phyloP scores from a whole-genome alignment of 2,888 invertebrate genomes.

The Hydrotaea cyrtoneurina region DNA sequence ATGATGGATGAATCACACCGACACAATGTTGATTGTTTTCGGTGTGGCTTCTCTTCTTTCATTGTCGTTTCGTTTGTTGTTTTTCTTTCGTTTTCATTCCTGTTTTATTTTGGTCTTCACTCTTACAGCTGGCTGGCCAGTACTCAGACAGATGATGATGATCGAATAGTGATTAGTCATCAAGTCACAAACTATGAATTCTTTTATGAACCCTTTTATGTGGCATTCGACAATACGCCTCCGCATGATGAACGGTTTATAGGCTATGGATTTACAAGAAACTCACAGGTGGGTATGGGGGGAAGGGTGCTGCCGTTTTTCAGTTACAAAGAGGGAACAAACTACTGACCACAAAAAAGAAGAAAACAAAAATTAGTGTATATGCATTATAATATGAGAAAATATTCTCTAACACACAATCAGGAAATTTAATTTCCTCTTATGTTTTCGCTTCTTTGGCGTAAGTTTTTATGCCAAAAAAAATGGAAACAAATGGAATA shows the following conservation, averaged over 20 bases:
- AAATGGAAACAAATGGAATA: too few relatives aligned
- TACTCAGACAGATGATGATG: slow-evolving; percentile 71
- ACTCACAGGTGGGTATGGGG: slow-evolving; percentile 87
- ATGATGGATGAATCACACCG: slow-evolving; percentile 44
- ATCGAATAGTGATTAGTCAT: slow-evolving; percentile 86
- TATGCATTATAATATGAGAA: too few relatives aligned
- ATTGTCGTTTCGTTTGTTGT: slow-evolving; percentile 1
- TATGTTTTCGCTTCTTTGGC: too few relatives aligned
- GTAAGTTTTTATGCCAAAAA: too few relatives aligned
- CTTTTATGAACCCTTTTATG: slow-evolving; percentile 95
- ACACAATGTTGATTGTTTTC: slow-evolving; percentile 8
- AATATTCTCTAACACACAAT: too few relatives aligned
- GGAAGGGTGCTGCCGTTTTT: too few relatives aligned
- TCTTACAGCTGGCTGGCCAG: slow-evolving; percentile 72
- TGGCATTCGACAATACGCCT: slow-evolving; percentile 90
- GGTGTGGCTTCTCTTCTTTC: slow-evolving; percentile 1
- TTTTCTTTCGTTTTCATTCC: slow-evolving; percentile 24
- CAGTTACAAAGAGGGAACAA: too few relatives aligned
- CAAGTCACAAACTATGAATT: slow-evolving; percentile 91
- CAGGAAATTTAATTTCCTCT: too few relatives aligned
- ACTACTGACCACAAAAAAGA: too few relatives aligned
- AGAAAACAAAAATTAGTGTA: too few relatives aligned
- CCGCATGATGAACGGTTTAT: slow-evolving; percentile 93
- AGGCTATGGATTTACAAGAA: slow-evolving; percentile 95
- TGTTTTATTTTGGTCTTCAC: neutral